Conservation (phyloP, 1,140 invertebrate genomes). For the Yoshiicerus persimilis region DNA sequence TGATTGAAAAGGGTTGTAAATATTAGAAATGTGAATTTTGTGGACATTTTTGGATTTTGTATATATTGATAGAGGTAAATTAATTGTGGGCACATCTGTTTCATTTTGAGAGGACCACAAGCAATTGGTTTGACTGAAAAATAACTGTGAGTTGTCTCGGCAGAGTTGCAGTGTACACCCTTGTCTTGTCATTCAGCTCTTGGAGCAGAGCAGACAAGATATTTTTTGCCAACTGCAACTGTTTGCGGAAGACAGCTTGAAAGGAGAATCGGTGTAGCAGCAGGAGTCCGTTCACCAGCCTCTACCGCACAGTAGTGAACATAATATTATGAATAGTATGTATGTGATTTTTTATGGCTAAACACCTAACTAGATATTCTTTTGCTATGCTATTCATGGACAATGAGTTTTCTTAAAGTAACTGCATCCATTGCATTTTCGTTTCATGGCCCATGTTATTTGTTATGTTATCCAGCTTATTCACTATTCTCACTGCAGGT, state of each 20-base stretch:
- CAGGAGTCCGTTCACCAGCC: background rate
- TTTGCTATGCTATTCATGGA: background rate
- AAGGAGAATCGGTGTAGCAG: background rate
- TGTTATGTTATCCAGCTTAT: background rate
- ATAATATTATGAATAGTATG: background rate
- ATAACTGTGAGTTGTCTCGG: no score
- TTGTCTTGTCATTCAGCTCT: background rate
- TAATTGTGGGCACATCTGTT: no score
- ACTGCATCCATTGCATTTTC: background rate
- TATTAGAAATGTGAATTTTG: no score
- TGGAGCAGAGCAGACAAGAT: background rate
- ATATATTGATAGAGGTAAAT: no score
- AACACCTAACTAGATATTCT: background rate
- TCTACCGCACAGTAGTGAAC: background rate
- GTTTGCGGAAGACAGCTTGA: background rate
- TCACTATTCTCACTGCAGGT: background rate
- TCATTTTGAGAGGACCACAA: no score
- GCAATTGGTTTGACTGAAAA: no score
- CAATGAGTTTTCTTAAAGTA: background rate
- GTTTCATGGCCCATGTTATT: background rate
- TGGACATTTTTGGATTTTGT: no score
- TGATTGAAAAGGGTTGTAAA: no score
- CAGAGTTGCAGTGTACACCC: background rate
- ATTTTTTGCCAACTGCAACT: background rate
- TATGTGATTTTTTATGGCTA: background rate